Percentiles rank a stretch among this genome's conserved stretches.
Conservation (phyloP, 1,140 invertebrate genomes). For the Stenopsyche tienmushanensis region DNA sequence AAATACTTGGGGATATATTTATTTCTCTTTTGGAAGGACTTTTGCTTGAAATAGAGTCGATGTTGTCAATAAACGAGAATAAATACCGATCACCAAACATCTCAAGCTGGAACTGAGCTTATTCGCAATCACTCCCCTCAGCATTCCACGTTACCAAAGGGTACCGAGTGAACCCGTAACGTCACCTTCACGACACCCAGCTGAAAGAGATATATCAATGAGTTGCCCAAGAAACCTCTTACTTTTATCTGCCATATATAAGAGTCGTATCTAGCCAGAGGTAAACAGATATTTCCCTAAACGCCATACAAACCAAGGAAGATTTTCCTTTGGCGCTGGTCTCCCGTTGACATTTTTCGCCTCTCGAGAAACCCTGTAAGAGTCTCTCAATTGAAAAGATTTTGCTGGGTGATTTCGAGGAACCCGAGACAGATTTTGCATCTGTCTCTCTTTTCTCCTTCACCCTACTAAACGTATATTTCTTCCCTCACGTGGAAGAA, state of each 20-base stretch:
- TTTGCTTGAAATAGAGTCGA: too few relatives aligned
- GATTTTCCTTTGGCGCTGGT: conserved; percentile 16
- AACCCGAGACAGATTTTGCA: conserved; percentile 31
- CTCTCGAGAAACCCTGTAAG: conserved; percentile 26
- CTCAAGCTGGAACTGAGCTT: too few relatives aligned
- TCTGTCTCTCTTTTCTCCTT: neutral
- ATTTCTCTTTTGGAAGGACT: too few relatives aligned
- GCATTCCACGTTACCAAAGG: too few relatives aligned
- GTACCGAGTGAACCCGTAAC: too few relatives aligned
- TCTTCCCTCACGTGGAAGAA: too few relatives aligned
- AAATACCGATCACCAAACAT: too few relatives aligned
- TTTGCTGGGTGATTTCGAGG: conserved; percentile 29
- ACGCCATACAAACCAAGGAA: neutral
- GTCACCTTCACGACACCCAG: conserved; percentile 16
- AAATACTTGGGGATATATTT: too few relatives aligned
- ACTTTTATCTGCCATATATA: conserved; percentile 29
- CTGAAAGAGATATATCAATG: conserved; percentile 33
- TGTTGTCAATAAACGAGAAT: too few relatives aligned
- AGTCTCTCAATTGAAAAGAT: conserved; percentile 41
- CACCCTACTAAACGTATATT: too few relatives aligned
- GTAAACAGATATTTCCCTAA: conserved; percentile 1
- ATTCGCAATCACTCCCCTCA: too few relatives aligned
- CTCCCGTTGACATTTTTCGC: conserved; percentile 28
- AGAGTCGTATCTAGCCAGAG: neutral
- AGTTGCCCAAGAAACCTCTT: conserved; percentile 26